Evolutionary conservation across 1,140 invertebrate species (phyloP), one percentile per base, ranked within the genome.

Genomic region (Latrodectus geometricus): DNA sequence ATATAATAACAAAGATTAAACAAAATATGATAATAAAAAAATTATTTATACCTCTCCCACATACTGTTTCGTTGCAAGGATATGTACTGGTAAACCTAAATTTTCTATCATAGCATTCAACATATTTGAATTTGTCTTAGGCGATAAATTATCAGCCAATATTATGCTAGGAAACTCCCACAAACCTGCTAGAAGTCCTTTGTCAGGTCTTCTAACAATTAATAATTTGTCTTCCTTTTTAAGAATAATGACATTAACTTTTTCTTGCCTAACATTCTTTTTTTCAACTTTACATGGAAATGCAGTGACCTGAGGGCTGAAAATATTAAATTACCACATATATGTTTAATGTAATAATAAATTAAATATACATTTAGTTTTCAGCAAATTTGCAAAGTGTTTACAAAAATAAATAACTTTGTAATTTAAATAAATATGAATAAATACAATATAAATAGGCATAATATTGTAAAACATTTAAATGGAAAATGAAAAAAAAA

Each of bases 151-250:
- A 8, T 82, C 80, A 49, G 74, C 15, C 14, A 86, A 8, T 48
- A 86, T 20, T 11, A 56, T 15, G 15, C 83, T 78, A 17, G 83
- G 83, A 78, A 86, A 86, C 35, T 86, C 83, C 68, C 48, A 78
- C n/a, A 86, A 23, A 65, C 83, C 83, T 48, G 83, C 83, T 15
- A 86, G 50, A 8, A 86, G 17, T 4, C 83, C 83, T 61, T 86
- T 86, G 35, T 86, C 69, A 35, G 83, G 83, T 49, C 83, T 23
- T 11, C 54, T 56, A 12, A 72, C 61, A 49, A 73, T 70, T 8
- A 86, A 72, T 15, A 78, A 20, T 7, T 72, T 70, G 20, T 86
- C 49, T 61, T 23, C 66, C 12, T 73, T 69, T 70, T 86, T 50
- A 49, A 86, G 49, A 4, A 86, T 75, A 61, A 86, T 21, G 35